Evolutionary conservation across 2,113 vertebrate species (phyloP), one percentile per base, ranked within the genome.

Genomic region (Meles meles): DNA sequence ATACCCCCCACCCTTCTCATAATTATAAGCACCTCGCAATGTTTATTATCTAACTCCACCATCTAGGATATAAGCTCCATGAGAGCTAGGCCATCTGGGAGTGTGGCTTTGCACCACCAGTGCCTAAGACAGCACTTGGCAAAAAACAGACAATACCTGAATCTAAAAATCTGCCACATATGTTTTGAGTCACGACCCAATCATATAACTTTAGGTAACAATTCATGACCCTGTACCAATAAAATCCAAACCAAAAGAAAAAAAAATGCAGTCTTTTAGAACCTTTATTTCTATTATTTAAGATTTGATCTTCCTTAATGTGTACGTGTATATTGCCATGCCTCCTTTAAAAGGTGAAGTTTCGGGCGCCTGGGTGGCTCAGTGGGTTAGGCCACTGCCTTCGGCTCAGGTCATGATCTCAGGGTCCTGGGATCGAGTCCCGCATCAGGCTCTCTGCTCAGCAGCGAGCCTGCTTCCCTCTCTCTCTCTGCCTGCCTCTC

Each of bases 271-370:
- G n/a, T 86, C 65, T 87, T 96, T 83, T 23, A 79, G 44, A 90
- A 84, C 15, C 15, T 91, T 97, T 90, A 89, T 55, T 86, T 94
- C 72, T 83, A 20, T 81, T 65, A 88, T 74, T 93, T 67, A 76
- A 94, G 85, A 91, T 29, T 23, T 76, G n/a, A 69, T 63, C 34
- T 79, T 84, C n/a, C 57, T 74, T 88, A 90, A 79, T 49, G 15
- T 63, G 37, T 79, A 80, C 42, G 79, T 55, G 91, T 90, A 17
- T 65, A 77, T 83, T 69, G 61, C 67, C 44, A 67, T 74, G 34
- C 29, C 47, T 79, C 55, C 23, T 96, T 94, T 92, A 94, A 96
- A 89, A 42, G 59, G 57, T 74, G 59, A 84, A 47, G 3, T 93
- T 88, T 52, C 21, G n/a, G n/a, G n/a, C n/a, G n/a, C n/a, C n/a